Evolutionary conservation across 2,113 vertebrate genomes (phyloP), one percentile per base, ranked within the genome.

Genomic region (Leucopsar rothschildi): DNA sequence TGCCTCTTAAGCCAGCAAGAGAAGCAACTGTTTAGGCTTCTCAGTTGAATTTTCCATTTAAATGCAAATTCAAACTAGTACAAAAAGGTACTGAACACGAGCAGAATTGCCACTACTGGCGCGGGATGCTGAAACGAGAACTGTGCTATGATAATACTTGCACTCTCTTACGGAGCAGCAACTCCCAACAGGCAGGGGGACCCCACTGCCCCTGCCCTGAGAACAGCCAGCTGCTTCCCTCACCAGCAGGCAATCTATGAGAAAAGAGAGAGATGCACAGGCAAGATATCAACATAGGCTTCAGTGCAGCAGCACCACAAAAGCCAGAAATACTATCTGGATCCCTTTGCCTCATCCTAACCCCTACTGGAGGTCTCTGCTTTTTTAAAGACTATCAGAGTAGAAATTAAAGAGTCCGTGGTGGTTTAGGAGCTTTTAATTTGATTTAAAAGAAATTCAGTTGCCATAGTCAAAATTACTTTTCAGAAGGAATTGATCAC

Each of bases 221-320:
- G 40, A 69, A 40, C 12, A 86, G 44, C 29, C 64, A 79, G 42
- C 23, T 49, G 22, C 27, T 24, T 73, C 40, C 42, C 70, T n/a
- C 59, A 23, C 35, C 37, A 60, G 39, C 61, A 64, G 57, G 65
- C 35, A 37, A 19, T 44, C 50, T 9, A 0, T 8, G 71, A 61
- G 45, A 71, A 57, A 20, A 21, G 27, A 78, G 45, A 2, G 4
- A 55, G 22, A 33, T 0, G 5, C 24, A 45, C n/a, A 72, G 55
- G 39, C 11, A 55, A 79, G 47, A 91, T 15, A 3, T 39, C 40
- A 77, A 17, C 0, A 2, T 0, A 1, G 45, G 23, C 29, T 22
- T 13, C 60, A 82, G 55, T 2, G 4, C 71, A 60, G 76, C 75
- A 60, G 57, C 53, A 73, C 40, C 56, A 50, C 39, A 49, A 33